Base-by-base conservation (phyloP, 2,888 invertebrate genomes). In the Mythimna loreyi region DNA sequence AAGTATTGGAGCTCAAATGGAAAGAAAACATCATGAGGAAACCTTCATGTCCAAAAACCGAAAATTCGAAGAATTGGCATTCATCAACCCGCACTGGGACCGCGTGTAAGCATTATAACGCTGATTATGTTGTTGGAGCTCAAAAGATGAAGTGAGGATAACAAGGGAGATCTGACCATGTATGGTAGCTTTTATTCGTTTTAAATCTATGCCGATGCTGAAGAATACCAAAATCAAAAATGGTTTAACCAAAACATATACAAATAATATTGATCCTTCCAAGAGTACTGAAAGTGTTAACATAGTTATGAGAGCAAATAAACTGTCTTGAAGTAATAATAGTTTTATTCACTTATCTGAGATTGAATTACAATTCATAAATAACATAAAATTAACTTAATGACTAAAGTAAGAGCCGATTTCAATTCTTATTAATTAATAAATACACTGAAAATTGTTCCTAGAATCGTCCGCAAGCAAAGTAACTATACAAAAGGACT, bases 281-380 rank as follows among this genome's bases (percentile, higher is more conserved):
- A 50, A 21, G 59, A 21, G 79, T 52, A 79, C 75, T 80, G 75
- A 80, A 79, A 56, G 69, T 81, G 68, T 80, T 78, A 66, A 53
- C n/a, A 62, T 55, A 59, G 52, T 40, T 47, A 57, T 40, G 79
- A 63, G 49, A 63, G 23, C 16, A 72, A 80, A 63, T 80, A 78
- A 79, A 79, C 43, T 50, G 28, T 63, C 65, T 45, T 56, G 47
- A 72, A 66, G 72, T 72, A 66, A 70, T 62, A 45, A 53, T 71
- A 36, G 57, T 72, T 78, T 82, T 78, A 80, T 72, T 77, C 62
- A 64, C 72, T 65, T 72, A 72, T 50, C 58, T 76, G 76, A 83
- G 75, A 82, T 83, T 73, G 23, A 66, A 77, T 47, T 68, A 49
- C 67, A 77, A 80, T 73, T 69, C 62, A 81, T 81, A 76, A 79